Conservation (phyloP, 2,888 invertebrate genomes). For the Tenthredo mesomela region DNA sequence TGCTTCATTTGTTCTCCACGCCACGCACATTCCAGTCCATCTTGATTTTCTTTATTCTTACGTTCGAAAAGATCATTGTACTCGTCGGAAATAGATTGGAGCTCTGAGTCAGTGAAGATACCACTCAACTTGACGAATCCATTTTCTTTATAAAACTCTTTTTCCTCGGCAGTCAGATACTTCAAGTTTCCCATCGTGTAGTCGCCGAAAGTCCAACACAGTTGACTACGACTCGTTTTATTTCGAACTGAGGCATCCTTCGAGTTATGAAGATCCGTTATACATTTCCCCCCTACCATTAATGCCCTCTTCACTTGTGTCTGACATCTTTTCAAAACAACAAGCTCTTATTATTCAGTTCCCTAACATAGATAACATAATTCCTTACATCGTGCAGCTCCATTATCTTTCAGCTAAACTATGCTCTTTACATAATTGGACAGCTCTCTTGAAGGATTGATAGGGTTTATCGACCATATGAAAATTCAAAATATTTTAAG, state of each 20-base stretch:
- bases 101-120: conserved; percentile 76
- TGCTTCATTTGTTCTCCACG: conserved; percentile 79
- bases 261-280: not conserved
- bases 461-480: too few species aligned
- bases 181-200: conserved; percentile 65
- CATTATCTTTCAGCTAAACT: conserved; percentile 2
- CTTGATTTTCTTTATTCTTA: conserved; percentile 75
- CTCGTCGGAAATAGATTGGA: conserved; percentile 78
- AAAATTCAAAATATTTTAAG: not conserved
- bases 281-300: not conserved
- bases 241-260: not conserved
- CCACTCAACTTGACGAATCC: conserved; percentile 80
- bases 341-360: not conserved
- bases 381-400: not conserved
- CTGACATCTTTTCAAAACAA: not conserved
- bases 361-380: not conserved
- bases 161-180: conserved; percentile 77
- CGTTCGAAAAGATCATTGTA: conserved; percentile 80
- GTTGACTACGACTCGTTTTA: not conserved
- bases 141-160: conserved; percentile 79
- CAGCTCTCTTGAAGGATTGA: too few species aligned
- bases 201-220: too few species aligned
- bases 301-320: not conserved
- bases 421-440: not conserved
- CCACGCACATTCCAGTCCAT: conserved; percentile 80